Conservation (phyloP, 2,113 vertebrate species). For the Ctenodactylus gundi region DNA sequence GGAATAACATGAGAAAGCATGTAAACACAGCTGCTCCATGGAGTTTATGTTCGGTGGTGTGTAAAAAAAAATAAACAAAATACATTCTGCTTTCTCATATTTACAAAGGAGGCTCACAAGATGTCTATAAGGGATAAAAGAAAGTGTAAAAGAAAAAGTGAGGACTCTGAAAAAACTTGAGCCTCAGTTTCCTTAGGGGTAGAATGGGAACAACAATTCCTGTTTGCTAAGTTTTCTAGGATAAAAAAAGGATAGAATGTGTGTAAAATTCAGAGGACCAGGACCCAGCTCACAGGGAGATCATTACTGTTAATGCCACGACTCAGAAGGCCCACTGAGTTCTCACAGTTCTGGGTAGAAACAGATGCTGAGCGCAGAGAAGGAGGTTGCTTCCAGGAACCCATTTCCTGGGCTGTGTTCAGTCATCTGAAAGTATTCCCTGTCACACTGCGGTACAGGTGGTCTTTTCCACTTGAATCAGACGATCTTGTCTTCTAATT, state of each 20-base stretch:
- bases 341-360: background rate
- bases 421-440: background rate
- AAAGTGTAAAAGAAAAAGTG: background rate
- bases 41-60: background rate
- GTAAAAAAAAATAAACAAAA: background rate
- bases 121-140: no score
- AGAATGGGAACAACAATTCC: background rate
- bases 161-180: background rate
- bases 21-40: background rate
- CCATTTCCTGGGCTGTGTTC: background rate
- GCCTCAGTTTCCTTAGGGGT: background rate
- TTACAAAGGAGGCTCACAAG: background rate
- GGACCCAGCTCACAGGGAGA: background rate
- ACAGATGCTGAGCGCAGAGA: background rate
- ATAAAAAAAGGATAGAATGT: background rate
- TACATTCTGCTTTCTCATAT: background rate
- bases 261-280: background rate
- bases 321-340: background rate
- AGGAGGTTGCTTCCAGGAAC: background rate
- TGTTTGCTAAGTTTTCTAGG: background rate
- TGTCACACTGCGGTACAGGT: background rate
- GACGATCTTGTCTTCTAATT: background rate
- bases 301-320: background rate
- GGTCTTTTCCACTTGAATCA: background rate
- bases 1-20: background rate